A percentile compares a stretch with the other conserved stretches of the same genome.
phyloP scores from a whole-genome alignment of 2,888 invertebrate species.

The Xylophagus ater region DNA sequence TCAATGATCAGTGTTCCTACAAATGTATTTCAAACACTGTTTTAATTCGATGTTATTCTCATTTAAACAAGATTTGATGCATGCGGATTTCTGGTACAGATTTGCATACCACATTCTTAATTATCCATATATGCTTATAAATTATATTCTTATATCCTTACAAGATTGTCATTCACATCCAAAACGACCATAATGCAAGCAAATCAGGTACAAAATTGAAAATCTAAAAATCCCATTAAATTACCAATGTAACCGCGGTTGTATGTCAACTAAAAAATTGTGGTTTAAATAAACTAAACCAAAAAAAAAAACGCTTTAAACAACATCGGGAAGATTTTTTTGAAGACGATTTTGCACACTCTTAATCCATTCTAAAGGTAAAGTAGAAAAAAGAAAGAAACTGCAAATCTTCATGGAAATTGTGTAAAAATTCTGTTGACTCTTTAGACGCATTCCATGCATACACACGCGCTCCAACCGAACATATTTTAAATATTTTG shows the following conservation, averaged over 20 bases:
- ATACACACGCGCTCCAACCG: conserved; percentile 17
- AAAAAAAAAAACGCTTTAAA: conserved; percentile 3
- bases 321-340: conserved; percentile 6
- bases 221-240: conserved; percentile 16
- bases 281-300: not conserved
- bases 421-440: conserved; percentile 17
- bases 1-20: too few species aligned
- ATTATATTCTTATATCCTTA: too few species aligned
- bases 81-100: too few species aligned
- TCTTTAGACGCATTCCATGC: conserved; percentile 17
- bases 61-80: too few species aligned
- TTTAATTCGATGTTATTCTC: too few species aligned
- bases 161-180: too few species aligned
- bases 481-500: conserved; percentile 20
- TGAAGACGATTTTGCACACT: conserved; percentile 4
- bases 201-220: conserved; percentile 5
- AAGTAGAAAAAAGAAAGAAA: too few species aligned
- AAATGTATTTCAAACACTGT: too few species aligned
- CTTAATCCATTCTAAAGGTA: conserved; percentile 4
- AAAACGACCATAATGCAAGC: too few species aligned
- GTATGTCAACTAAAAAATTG: not conserved
- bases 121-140: too few species aligned
- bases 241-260: conserved; percentile 12
- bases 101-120: too few species aligned
- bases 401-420: conserved; percentile 11